These are phyloP conservation scores for Apocrypta bakeri DNA, from an alignment of 1,140 invertebrate genomes.

Conservation along the genomic window DNA sequence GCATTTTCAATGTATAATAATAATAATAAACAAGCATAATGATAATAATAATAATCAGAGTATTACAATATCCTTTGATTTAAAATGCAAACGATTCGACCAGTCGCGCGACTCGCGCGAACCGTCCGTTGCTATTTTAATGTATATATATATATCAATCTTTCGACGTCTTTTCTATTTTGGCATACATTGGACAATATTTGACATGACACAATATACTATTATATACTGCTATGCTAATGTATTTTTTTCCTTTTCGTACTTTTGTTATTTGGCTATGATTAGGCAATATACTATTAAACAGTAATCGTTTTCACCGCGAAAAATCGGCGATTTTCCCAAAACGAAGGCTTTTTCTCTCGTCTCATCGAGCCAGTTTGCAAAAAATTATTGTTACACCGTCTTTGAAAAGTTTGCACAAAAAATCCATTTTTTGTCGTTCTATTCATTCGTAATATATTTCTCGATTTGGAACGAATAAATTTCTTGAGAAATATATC, in stretches of 20 bases:
- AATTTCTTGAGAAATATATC: not conserved
- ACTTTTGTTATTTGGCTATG: conserved; percentile 44
- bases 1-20: not conserved
- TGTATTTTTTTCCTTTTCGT: conserved; percentile 45
- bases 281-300: conserved; percentile 39
- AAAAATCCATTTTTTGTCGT: too few species aligned
- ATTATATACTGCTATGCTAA: conserved; percentile 48
- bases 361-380: not conserved
- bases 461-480: too few species aligned
- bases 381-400: conserved; percentile 30
- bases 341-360: conserved; percentile 23
- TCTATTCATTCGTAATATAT: too few species aligned
- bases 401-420: too few species aligned
- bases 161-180: conserved; percentile 19
- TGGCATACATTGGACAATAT: conserved; percentile 52
- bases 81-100: conserved; percentile 23
- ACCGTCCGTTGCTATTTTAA: not conserved
- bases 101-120: not conserved
- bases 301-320: conserved; percentile 33
- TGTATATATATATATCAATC: too few species aligned
- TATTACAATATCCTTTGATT: conserved; percentile 35
- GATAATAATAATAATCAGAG: not conserved
- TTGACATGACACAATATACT: conserved; percentile 51
- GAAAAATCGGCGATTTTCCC: conserved; percentile 4
- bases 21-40: too few species aligned